phyloP scores from a whole-genome alignment of 2,888 invertebrate species.

The Dichetophora obliterata region DNA sequence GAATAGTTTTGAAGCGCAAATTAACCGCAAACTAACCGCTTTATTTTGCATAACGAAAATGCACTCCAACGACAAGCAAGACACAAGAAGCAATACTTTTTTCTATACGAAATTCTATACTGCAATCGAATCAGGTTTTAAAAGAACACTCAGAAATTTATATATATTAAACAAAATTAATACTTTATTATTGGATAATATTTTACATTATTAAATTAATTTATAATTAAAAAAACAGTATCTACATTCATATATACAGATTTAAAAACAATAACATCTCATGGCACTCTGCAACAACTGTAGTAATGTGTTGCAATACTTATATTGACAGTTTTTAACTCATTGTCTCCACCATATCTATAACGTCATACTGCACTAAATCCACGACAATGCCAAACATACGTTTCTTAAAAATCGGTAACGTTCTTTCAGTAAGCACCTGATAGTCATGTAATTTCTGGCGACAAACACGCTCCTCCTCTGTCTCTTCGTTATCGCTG shows the following conservation, averaged over 20 bases:
- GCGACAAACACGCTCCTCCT: background rate
- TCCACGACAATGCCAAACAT: slow-evolving; percentile 58
- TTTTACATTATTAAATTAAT: too few species aligned
- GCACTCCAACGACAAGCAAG: too few species aligned
- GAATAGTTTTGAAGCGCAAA: too few species aligned
- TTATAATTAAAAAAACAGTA: background rate
- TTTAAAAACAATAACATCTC: too few species aligned
- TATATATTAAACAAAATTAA: background rate
- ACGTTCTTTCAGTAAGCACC: slow-evolving; percentile 56
- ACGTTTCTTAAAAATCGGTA: slow-evolving; percentile 59
- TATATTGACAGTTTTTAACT: background rate
- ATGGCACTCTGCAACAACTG: too few species aligned
- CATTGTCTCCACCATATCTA: slow-evolving; percentile 47
- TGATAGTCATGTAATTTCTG: slow-evolving; percentile 55
- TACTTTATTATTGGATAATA: background rate
- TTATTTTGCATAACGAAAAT: too few species aligned
- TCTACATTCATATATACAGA: background rate
- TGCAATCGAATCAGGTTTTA: too few species aligned
- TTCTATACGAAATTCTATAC: too few species aligned
- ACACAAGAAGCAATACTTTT: too few species aligned
- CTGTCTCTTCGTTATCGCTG: background rate
- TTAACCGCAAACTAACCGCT: too few species aligned
- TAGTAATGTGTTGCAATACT: slow-evolving; percentile 8
- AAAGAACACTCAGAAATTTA: too few species aligned
- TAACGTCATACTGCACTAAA: slow-evolving; percentile 50